Conservation (phyloP, 2,113 vertebrate species). For the Dasyurus viverrinus region DNA sequence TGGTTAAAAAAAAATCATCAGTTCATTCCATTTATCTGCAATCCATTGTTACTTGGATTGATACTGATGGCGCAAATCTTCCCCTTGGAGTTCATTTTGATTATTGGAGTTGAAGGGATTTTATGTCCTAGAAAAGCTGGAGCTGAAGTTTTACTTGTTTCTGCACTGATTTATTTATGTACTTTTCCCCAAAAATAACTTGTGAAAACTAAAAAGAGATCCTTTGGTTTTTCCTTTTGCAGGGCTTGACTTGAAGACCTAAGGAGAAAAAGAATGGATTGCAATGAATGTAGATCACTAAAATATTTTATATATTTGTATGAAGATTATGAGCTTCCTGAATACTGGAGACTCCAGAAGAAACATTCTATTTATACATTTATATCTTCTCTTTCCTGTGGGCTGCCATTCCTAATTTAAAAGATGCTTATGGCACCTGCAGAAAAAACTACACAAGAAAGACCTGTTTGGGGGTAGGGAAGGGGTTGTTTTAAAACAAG, state of each 20-base stretch:
- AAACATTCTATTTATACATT: conserved; percentile 80
- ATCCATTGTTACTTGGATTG: conserved; percentile 38
- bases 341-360: conserved; percentile 55
- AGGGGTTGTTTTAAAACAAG: conserved; percentile 54
- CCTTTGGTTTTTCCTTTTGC: conserved; percentile 74
- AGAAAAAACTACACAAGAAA: conserved; percentile 57
- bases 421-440: conserved; percentile 69
- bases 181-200: conserved; percentile 51
- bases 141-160: conserved; percentile 9
- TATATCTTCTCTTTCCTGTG: conserved; percentile 74
- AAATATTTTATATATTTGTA: conserved; percentile 86
- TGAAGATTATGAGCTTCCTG: conserved; percentile 77
- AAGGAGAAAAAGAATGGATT: conserved; percentile 65
- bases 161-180: conserved; percentile 42
- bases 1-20: not conserved
- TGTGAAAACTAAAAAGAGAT: conserved; percentile 48
- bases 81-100: conserved; percentile 36
- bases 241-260: conserved; percentile 75
- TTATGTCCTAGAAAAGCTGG: conserved; percentile 43
- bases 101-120: conserved; percentile 27
- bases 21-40: conserved; percentile 30
- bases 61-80: conserved; percentile 30
- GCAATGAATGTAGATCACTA: conserved; percentile 68
- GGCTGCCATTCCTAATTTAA: conserved; percentile 68
- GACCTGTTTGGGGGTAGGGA: conserved; percentile 34